Evolutionary conservation across 2,888 invertebrate species (phyloP).

Genomic region (Sylvicola fuscatus): DNA sequence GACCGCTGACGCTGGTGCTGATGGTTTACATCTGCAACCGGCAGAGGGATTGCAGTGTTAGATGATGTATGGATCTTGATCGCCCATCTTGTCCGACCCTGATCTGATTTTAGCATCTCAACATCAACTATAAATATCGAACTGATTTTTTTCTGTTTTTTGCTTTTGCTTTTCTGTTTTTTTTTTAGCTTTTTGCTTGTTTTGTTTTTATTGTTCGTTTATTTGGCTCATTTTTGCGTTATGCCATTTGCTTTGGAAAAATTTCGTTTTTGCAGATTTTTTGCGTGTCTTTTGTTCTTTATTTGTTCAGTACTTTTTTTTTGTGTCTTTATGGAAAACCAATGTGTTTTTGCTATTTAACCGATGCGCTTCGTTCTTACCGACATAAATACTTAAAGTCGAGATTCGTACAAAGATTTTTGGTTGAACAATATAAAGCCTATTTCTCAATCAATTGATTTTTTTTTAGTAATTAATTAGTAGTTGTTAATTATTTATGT

Average conservation of each 20-base stretch:
- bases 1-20: conserved; percentile 2
- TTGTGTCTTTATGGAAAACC: too few relatives aligned
- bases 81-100: conserved; percentile 10
- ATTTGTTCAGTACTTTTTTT: too few relatives aligned
- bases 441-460: too few relatives aligned
- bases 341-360: too few relatives aligned
- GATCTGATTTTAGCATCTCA: conserved; percentile 12
- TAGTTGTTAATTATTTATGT: not conserved
- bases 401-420: too few relatives aligned
- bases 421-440: too few relatives aligned
- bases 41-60: conserved; percentile 13
- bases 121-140: conserved; percentile 14
- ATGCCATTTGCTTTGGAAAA: conserved; percentile 1
- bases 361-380: too few relatives aligned
- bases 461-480: not conserved
- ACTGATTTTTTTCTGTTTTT: conserved; percentile 9
- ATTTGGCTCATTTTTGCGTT: not conserved
- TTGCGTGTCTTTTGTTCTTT: too few relatives aligned
- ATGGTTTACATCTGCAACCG: conserved; percentile 15
- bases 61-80: conserved; percentile 7
- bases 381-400: too few relatives aligned
- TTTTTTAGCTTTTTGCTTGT: conserved; percentile 1
- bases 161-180: conserved; percentile 1
- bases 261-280: too few relatives aligned
- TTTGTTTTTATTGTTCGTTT: not conserved